These are phyloP conservation scores for Pseudorhiza aurosa DNA, from an alignment of 30 jellyfish, hydroid and myxozoan species.

Conservation along the genomic window DNA sequence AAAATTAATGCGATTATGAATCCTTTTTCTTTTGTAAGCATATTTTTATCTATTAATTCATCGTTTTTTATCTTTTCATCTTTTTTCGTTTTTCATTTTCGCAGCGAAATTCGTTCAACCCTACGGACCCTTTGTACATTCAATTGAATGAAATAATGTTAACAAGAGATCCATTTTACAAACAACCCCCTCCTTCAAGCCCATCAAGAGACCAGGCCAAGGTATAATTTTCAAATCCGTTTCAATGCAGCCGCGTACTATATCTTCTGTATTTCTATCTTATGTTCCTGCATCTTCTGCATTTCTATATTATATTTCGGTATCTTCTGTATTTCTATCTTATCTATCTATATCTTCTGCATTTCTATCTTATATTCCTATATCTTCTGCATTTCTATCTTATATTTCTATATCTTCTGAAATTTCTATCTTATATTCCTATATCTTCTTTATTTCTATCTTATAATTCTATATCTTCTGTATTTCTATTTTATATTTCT, in stretches of 20 bases:
- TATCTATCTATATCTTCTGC: neutral
- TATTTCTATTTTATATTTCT: neutral
- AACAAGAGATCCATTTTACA: constrained; percentile 86
- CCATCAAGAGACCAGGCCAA: constrained; percentile 34
- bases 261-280: neutral
- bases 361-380: too few species aligned
- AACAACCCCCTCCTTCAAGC: constrained; percentile 66
- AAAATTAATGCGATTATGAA: too few species aligned
- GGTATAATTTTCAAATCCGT: neutral
- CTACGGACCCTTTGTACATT: constrained; percentile 35
- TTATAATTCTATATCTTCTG: neutral
- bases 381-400: neutral
- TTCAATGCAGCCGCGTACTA: neutral
- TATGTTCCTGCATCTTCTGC: neutral
- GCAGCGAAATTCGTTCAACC: constrained; percentile 73
- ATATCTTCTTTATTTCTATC: neutral
- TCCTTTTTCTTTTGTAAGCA: too few species aligned
- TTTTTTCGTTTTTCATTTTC: neutral
- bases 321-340: neutral
- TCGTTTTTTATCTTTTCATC: neutral
- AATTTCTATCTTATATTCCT: too few species aligned
- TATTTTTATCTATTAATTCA: neutral
- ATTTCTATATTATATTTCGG: neutral
- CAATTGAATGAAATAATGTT: constrained; percentile 78
- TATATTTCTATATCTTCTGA: neutral